Percentiles rank a stretch among this genome's conserved stretches.
phyloP scores from a whole-genome alignment of 2,113 vertebrate genomes.

The Cyanocitta stelleri region DNA sequence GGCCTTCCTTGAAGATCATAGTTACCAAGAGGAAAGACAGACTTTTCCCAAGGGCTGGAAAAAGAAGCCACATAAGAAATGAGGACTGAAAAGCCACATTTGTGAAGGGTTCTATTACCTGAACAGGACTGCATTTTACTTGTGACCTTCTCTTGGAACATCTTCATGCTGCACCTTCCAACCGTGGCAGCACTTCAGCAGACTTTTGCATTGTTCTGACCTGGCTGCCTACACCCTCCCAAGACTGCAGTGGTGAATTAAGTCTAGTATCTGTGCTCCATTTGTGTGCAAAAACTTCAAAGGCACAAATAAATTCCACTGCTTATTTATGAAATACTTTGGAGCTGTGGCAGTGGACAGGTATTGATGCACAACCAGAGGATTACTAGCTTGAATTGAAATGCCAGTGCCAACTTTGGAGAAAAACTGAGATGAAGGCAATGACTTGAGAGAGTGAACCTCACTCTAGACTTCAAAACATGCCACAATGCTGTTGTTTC shows the following conservation, averaged over 20 bases:
- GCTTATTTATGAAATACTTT: neutral
- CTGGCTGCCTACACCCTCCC: neutral
- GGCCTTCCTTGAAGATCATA: neutral
- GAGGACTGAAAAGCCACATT: neutral
- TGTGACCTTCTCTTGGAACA: neutral
- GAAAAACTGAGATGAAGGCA: neutral
- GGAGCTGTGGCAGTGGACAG: neutral
- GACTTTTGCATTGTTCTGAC: neutral
- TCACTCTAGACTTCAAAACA: neutral
- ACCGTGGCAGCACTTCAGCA: neutral
- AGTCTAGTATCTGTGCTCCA: neutral
- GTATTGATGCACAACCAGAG: neutral
- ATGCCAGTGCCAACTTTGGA: neutral
- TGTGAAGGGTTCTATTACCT: neutral
- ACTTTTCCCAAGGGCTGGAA: neutral
- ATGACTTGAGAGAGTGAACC: neutral
- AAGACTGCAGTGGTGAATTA: neutral
- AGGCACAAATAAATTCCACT: conserved; percentile 18
- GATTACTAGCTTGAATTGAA: neutral
- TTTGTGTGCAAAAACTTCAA: neutral
- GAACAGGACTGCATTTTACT: neutral
- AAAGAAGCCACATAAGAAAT: neutral
- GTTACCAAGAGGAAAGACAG: neutral
- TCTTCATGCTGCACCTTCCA: accelerated
- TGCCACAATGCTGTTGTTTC: neutral